These are phyloP conservation scores for Magallana gigas DNA, from an alignment of 1,140 invertebrate genomes.

Conservation along the genomic window DNA sequence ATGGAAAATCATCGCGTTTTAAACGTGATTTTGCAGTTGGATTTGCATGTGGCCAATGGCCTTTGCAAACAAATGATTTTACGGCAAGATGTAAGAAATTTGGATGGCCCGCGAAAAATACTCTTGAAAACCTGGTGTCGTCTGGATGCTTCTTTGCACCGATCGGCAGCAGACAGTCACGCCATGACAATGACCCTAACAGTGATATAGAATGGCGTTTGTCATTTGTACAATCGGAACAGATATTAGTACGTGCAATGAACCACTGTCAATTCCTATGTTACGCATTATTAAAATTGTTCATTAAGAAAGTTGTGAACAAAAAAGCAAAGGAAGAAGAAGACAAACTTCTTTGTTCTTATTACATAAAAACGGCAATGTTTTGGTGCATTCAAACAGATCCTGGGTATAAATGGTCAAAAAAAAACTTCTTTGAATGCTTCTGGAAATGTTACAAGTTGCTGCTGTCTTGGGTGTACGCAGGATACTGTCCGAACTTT, in stretches of 20 bases:
- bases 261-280: conserved; percentile 41
- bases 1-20: too few species aligned
- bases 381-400: conserved; percentile 40
- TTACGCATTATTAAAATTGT: conserved; percentile 47
- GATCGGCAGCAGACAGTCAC: not conserved
- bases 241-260: conserved; percentile 40
- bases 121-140: conserved; percentile 6
- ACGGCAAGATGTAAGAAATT: not conserved
- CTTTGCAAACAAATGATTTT: not conserved
- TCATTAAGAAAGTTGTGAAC: conserved; percentile 16
- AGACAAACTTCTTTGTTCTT: conserved; percentile 43
- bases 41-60: not conserved
- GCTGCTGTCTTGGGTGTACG: conserved; percentile 26
- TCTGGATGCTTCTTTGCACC: conserved; percentile 44
- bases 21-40: not conserved
- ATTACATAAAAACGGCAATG: conserved; percentile 45
- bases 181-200: not conserved
- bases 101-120: conserved; percentile 32
- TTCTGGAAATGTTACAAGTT: conserved; percentile 43
- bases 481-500: conserved; percentile 37
- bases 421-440: conserved; percentile 8
- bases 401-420: not conserved
- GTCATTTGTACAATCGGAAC: conserved; percentile 41
- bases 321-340: not conserved
- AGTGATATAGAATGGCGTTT: conserved; percentile 35